A percentile compares a stretch with the other conserved stretches of the same genome.
phyloP scores from a whole-genome alignment of 2,797 vertebrate genomes.

The Toxotes lorentzi region DNA sequence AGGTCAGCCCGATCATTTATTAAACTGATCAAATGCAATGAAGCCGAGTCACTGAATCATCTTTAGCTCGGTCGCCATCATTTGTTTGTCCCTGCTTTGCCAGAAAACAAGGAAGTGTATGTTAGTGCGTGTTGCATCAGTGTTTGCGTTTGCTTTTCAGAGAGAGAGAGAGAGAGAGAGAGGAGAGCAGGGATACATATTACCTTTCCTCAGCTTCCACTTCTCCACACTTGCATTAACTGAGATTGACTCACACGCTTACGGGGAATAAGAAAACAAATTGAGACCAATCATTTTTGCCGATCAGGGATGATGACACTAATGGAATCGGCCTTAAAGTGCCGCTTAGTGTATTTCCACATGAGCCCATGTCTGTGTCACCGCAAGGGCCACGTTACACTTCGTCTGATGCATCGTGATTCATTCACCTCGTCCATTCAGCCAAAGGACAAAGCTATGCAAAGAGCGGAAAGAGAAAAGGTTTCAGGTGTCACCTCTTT shows the following conservation, averaged over 20 bases:
- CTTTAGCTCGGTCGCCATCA: not conserved
- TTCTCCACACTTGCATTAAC: conserved; percentile 61
- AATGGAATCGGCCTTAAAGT: conserved; percentile 76
- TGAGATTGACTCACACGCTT: conserved; percentile 72
- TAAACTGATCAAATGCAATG: not conserved
- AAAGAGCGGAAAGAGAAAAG: not conserved
- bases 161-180: conserved; percentile 7
- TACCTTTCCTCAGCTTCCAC: conserved; percentile 27
- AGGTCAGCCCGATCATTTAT: not conserved
- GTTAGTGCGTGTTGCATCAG: conserved; percentile 1
- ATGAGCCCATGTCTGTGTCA: conserved; percentile 45
- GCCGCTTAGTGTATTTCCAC: conserved; percentile 68
- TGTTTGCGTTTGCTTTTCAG: not conserved
- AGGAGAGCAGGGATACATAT: conserved; percentile 9
- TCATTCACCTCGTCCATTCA: conserved; percentile 25
- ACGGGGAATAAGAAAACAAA: conserved; percentile 69
- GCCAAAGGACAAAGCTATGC: not conserved
- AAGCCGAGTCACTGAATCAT: conserved; percentile 1
- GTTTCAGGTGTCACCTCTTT: not conserved
- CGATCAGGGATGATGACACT: conserved; percentile 66
- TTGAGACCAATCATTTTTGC: conserved; percentile 71
- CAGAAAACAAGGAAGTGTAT: not conserved
- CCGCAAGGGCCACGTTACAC: not conserved
- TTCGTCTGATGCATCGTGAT: conserved; percentile 25
- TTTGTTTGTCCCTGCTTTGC: not conserved